phyloP scores from a whole-genome alignment of 2,113 vertebrate species.

The Ifrita kowaldi region DNA sequence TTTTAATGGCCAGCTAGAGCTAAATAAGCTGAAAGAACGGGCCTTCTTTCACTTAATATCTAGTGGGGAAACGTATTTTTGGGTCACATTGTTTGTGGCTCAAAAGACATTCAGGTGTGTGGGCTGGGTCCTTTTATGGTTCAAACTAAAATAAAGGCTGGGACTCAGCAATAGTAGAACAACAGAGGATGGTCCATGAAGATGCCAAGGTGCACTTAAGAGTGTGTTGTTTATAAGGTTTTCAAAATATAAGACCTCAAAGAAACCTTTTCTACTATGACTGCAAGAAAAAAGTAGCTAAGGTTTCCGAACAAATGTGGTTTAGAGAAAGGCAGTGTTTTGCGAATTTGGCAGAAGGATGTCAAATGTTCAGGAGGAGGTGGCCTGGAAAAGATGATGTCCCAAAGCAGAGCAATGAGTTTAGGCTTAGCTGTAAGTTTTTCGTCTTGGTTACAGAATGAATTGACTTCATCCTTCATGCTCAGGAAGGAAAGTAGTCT shows the following conservation, averaged over 20 bases:
- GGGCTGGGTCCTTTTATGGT: background rate
- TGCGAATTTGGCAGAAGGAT: slow-evolving; percentile 41
- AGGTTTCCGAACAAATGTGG: slow-evolving; percentile 41
- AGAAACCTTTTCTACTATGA: slow-evolving; percentile 16
- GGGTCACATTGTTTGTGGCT: background rate
- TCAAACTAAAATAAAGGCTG: background rate
- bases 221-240: background rate
- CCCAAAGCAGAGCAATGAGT: slow-evolving; percentile 3
- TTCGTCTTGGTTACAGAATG: background rate
- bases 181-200: background rate
- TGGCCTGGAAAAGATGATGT: slow-evolving; percentile 1
- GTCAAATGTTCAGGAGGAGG: slow-evolving; percentile 43
- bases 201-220: background rate
- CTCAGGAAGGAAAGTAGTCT: background rate
- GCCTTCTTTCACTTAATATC: background rate
- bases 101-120: background rate
- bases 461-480: background rate
- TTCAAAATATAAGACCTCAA: background rate
- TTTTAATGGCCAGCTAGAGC: background rate
- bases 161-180: background rate
- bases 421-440: slow-evolving; percentile 39
- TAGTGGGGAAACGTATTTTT: background rate
- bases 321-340: slow-evolving; percentile 44
- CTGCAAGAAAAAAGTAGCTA: background rate
- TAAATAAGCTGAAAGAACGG: background rate